These are phyloP conservation scores for Trypoxylus dichotomus DNA, from an alignment of 1,140 invertebrate genomes.

Conservation along the genomic window DNA sequence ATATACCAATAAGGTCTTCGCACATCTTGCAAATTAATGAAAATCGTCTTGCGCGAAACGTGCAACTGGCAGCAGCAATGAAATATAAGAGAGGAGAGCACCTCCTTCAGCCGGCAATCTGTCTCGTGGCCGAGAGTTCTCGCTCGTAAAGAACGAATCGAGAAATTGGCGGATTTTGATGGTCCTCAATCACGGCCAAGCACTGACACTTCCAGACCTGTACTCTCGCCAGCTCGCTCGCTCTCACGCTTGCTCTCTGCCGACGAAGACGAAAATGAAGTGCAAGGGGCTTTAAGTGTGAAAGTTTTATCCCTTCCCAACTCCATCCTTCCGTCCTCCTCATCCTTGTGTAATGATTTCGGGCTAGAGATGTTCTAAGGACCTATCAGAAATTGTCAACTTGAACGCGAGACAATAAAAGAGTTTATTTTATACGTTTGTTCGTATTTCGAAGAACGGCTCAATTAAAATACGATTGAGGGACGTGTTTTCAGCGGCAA, in stretches of 20 bases:
- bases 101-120: conserved; percentile 36
- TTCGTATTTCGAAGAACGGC: neutral
- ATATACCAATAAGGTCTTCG: neutral
- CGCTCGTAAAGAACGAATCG: conserved; percentile 42
- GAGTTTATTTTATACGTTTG: neutral
- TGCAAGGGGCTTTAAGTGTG: neutral
- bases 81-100: conserved; percentile 26
- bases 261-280: conserved; percentile 2
- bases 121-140: conserved; percentile 36
- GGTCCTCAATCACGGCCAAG: conserved; percentile 45
- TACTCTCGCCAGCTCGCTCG: neutral
- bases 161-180: conserved; percentile 47
- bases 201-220: conserved; percentile 34
- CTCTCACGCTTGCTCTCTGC: neutral
- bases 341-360: neutral
- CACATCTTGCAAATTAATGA: conserved; percentile 16
- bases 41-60: neutral
- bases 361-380: neutral
- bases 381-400: conserved; percentile 6
- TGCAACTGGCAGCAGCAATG: conserved; percentile 7
- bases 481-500: no score
- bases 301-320: conserved; percentile 9
- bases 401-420: neutral
- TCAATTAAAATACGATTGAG: no score
- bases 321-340: neutral